Conservation (phyloP, 2,113 vertebrate genomes). For the Hypanus sabinus region DNA sequence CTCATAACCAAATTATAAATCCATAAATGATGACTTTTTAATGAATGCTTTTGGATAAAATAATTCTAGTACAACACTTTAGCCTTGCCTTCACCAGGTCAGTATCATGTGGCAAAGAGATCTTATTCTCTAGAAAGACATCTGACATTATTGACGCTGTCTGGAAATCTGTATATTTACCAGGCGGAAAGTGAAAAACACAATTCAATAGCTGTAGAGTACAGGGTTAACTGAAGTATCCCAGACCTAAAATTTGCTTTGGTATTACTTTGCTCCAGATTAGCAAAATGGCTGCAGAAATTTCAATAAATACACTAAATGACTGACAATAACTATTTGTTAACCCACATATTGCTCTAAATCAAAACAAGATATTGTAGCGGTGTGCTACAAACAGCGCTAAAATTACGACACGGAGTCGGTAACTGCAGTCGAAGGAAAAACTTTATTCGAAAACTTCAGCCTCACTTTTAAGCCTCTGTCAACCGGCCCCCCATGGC, state of each 20-base stretch:
- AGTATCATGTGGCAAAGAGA: neutral
- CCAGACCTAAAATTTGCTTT: neutral
- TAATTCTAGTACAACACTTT: neutral
- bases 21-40: neutral
- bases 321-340: neutral
- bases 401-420: no score
- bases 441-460: no score
- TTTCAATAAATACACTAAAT: neutral
- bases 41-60: neutral
- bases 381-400: no score
- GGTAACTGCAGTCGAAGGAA: no score
- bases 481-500: no score
- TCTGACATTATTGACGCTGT: no score
- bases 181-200: neutral
- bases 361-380: no score
- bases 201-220: neutral
- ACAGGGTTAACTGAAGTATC: neutral
- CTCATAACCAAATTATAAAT: neutral
- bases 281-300: neutral
- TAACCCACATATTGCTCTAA: neutral
- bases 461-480: no score
- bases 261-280: no score
- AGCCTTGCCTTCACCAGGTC: neutral
- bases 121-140: neutral
- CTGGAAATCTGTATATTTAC: neutral